Evolutionary conservation across 2,113 vertebrate species (phyloP), one percentile per base, ranked within the genome.

Genomic region (Pundamilia nyererei): DNA sequence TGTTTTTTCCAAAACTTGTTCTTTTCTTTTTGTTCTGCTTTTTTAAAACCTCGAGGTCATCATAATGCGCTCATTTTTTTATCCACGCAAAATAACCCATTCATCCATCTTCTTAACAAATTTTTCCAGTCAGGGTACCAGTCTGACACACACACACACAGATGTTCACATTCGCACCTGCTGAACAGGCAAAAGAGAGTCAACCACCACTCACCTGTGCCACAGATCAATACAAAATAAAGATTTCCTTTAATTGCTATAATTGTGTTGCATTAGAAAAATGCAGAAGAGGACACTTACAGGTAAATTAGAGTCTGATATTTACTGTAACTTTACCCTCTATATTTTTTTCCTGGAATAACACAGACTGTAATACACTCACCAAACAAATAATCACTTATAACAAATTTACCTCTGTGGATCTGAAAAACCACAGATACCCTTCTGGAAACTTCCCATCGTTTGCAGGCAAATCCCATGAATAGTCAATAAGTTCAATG

Each of bases 401-500:
- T 51, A 26, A 51, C 72, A 77, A 51, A 77, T 49, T 51, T 51
- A 49, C 26, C 72, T 33, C 72, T 49, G 26, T 51, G 45, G 2
- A 77, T 77, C 45, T 19, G 26, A 77, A 33, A 33, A 77, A 77
- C 17, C 45, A 77, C 72, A 77, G 45, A 77, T 29, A 77, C 45
- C 72, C 45, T 77, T 77, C 72, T 77, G 5, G 72, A 77, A 77
- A 62, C 49, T 3, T 51, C 26, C 72, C 0, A 3, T 77, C 45
- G 3, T 77, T 77, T 77, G 72, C 53, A 82, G 45, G 51, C 68
- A 38, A 42, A 86, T 51, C 40, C 45, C 55, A 87, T 90, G 79
- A 87, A 92, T 83, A 89, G 80, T 90, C 89, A 89, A 89, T 82
- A 84, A 81, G 79, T 85, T 89, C 51, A 77, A 33, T 60, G 56